Base-by-base conservation (phyloP, 2,888 invertebrate genomes). In the Sturmia bella region DNA sequence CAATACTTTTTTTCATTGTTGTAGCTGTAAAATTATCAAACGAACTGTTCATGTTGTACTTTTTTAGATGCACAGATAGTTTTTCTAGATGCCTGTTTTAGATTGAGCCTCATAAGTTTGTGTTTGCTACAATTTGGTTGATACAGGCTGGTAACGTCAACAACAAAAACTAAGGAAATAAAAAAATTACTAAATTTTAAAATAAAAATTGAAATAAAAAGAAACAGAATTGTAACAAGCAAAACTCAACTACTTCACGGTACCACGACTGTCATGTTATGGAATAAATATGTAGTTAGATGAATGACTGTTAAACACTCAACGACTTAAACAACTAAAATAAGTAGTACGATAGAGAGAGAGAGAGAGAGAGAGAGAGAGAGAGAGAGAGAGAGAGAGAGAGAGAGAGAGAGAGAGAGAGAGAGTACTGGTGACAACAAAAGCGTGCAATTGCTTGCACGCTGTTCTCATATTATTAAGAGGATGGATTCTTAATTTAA, bases 21-120 rank as follows among this genome's bases (percentile, higher is more conserved):
- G 27, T 39, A 45, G 24, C 43, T 17, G 11, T 56, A 69, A 74
- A 70, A 78, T 82, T 78, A 82, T 82, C 74, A 75, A 78, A 78
- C 63, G 48, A 82, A 82, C 63, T 78, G 66, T 78, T 78, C 78
- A 82, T 74, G 69, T 77, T 69, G 76, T 69, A 73, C 74, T 69
- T 63, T 63, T 61, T 75, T 24, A 52, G 77, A 78, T 78, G 72
- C 57, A 72, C 59, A 73, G 78, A 79, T 73, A 73, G 37, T 73
- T 52, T 45, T 61, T 63, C 52, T 52, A 59, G 72, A 78, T 78
- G 78, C 32, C 72, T 73, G 72, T 54, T 78, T 73, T 52, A 66
- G 78, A 73, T 78, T 78, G 66, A 43, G 17, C 5, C 19, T 13
- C 41, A 57, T 27, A 54, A 63, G 1, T 39, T 54, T 19, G 32